Evolutionary conservation across 2,797 vertebrate genomes (phyloP), one percentile per base, ranked within the genome.

Genomic region (Sebastes minor): DNA sequence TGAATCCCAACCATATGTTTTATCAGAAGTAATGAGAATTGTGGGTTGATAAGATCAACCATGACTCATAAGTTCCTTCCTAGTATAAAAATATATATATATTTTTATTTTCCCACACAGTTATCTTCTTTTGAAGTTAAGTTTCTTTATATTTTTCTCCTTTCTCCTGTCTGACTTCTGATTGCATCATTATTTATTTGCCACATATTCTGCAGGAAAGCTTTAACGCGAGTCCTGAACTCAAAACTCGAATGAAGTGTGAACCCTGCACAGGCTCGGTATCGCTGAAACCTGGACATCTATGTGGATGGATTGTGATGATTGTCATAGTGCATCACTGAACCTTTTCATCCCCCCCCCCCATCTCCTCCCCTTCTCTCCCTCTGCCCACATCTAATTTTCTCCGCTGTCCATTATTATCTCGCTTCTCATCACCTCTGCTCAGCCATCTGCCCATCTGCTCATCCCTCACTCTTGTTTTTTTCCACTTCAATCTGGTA

Each of bases 341-440:
- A 49, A 38, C 18, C 55, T 74, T 33, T 69, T 27, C 33, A 30
- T 53, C 52, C 22, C 14, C 4, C 5, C 8, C 30, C 30, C 13
- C 5, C 1, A 0, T 7, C 30, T 59, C 25, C 5, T 18, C 35
- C 33, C 49, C 9, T n/a, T 14, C 33, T 53, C 65, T 55, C 42
- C 46, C n/a, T 18, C 8, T 22, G 56, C 25, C n/a, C 73, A 66
- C 38, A 33, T 80, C 70, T 60, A 6, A 64, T 82, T 74, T 64
- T 80, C 66, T 71, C 66, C 53, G 53, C 82, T 70, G 67, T 68
- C 76, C 46, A 53, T 84, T 64, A 75, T 67, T 71, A 80, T 70
- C 74, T 68, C 72, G 61, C 30, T 33, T 57, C 71, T 71, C 63
- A 74, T 86, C 73, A 80, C 59, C 62, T 69, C 71, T 42, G 57